Evolutionary conservation across 2,888 invertebrate species (phyloP), one percentile per base, ranked within the genome.

Genomic region (Diabrotica balteata): DNA sequence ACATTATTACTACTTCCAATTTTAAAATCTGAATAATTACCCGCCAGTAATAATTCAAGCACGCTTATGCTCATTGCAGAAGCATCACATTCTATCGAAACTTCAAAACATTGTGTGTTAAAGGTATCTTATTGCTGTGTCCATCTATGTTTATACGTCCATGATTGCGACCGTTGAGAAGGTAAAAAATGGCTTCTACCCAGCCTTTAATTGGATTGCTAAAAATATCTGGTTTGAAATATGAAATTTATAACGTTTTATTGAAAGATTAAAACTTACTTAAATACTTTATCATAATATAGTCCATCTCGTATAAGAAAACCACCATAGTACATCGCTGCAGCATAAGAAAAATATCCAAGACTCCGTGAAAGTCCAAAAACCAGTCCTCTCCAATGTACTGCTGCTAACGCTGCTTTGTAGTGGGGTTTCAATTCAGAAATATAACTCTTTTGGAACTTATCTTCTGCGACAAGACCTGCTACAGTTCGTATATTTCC

Each of bases 401-500:
- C 87, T 58, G 89, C 87, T 7, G 79, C 82, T 74, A 88, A 87
- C 0, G 90, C 89, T 66, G 85, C 83, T 81, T 81, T 77, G 60
- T 91, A 86, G 0, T 91, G 89, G 0, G 90, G 89, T 44, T 81
- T 72, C 7, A 94, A 83, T 70, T 89, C 86, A 0, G 81, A 82
- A 3, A 88, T 86, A 79, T 93, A 94, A 63, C 88, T 86, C 0
- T 84, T 74, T 51, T 89, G 86, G 82, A 94, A 92, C 43, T 86
- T 86, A 32, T 88, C 86, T 82, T 94, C 94, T 45, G 90, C 86
- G 1, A 92, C 90, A 22, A 93, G 82, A 0, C 92, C 90, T 0
- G 89, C 91, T 0, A 93, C 93, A 0, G 94, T 94, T 51, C 93
- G 87, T 8, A 93, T 90, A 77, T 92, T 93, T 7, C 90, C 87